Percentiles rank a stretch among this genome's conserved stretches.
phyloP scores from a whole-genome alignment of 2,797 vertebrate species.

The Peromyscus melanophrys region DNA sequence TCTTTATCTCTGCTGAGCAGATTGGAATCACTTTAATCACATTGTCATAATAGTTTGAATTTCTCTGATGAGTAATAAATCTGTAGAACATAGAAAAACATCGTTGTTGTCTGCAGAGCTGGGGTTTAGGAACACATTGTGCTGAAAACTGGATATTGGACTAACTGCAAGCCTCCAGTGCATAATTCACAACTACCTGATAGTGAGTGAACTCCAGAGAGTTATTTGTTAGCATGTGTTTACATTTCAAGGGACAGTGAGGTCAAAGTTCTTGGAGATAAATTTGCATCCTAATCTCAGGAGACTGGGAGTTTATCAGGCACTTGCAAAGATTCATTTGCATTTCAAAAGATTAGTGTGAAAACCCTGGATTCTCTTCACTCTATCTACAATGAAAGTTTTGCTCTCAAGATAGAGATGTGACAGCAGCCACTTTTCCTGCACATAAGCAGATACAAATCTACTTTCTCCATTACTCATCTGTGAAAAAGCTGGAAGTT shows the following conservation, averaged over 20 bases:
- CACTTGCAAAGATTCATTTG: not conserved
- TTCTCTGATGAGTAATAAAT: not conserved
- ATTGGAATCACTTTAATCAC: not conserved
- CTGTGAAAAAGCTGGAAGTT: not conserved
- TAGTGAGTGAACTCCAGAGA: not conserved
- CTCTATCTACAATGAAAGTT: not conserved
- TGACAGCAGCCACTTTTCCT: not conserved
- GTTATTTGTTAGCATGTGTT: not conserved
- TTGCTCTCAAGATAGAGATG: not conserved
- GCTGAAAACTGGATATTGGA: not conserved
- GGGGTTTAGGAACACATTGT: not conserved
- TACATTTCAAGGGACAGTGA: constrained; percentile 42
- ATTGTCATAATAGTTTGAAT: constrained; percentile 19
- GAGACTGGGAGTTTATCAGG: not conserved
- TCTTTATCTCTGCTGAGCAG: not conserved
- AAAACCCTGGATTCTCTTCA: not conserved
- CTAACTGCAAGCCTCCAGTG: not conserved
- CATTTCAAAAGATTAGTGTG: not conserved
- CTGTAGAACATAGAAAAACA: not conserved
- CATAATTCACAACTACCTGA: not conserved
- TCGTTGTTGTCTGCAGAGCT: not conserved
- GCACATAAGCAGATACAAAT: not conserved
- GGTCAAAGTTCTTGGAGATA: not conserved
- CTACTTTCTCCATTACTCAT: not conserved
- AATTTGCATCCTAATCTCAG: not conserved